phyloP scores from a whole-genome alignment of 2,797 vertebrate genomes.

The Tolypeutes matacus region DNA sequence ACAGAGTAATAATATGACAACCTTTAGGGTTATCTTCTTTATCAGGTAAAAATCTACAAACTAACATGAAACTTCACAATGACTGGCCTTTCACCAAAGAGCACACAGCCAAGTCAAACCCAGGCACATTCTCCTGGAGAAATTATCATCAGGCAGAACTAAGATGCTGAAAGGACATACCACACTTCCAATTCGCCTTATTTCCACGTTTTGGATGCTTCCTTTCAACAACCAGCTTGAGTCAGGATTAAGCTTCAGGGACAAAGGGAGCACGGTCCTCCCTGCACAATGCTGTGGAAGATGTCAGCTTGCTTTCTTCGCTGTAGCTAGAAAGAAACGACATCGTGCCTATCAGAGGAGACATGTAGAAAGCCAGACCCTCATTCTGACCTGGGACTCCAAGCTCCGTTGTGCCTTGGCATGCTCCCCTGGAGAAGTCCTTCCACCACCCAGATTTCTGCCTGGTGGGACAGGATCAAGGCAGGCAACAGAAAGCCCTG shows the following conservation, averaged over 20 bases:
- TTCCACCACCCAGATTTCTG: background rate
- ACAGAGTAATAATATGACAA: background rate
- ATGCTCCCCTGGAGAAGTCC: background rate
- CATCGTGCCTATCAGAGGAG: background rate
- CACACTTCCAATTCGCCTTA: background rate
- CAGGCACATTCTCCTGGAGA: background rate
- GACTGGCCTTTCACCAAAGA: background rate
- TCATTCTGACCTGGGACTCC: background rate
- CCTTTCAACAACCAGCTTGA: background rate
- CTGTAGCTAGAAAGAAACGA: background rate
- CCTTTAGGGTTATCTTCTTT: background rate
- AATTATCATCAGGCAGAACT: background rate
- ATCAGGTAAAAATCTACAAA: background rate
- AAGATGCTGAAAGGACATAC: background rate
- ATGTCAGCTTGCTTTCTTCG: constrained; percentile 19
- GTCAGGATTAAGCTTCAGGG: constrained; percentile 53
- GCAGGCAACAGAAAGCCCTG: background rate
- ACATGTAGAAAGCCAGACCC: rapidly evolving
- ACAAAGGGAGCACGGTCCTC: background rate
- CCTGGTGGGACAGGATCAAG: background rate
- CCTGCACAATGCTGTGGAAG: background rate
- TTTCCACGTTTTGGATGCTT: background rate
- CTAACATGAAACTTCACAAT: background rate
- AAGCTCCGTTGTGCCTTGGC: background rate
- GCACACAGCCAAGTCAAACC: background rate